Conservation (phyloP, 1,140 invertebrate genomes). For the Lordiphosa mommai region DNA sequence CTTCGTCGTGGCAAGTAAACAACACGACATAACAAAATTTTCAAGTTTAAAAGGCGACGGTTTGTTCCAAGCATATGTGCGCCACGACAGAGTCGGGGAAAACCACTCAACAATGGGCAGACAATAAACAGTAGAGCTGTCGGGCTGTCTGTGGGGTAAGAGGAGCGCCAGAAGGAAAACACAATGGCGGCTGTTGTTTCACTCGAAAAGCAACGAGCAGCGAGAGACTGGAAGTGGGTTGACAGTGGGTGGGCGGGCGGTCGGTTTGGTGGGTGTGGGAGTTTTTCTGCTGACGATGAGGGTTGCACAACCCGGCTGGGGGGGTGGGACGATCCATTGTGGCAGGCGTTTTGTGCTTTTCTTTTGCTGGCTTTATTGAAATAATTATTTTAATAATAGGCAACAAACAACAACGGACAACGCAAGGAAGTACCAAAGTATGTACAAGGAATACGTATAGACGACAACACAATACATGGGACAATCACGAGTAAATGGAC, state of each 20-base stretch:
- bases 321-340: conserved; percentile 44
- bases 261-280: conserved; percentile 5
- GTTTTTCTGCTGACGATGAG: conserved; percentile 72
- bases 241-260: conserved; percentile 26
- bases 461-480: conserved; percentile 30
- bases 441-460: conserved; percentile 15
- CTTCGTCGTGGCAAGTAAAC: conserved; percentile 1
- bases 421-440: conserved; percentile 22
- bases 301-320: conserved; percentile 39
- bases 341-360: conserved; percentile 68
- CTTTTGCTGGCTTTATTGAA: conserved; percentile 75
- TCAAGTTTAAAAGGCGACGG: conserved; percentile 68
- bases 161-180: conserved; percentile 34
- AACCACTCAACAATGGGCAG: conserved; percentile 71
- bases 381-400: conserved; percentile 79
- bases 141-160: not conserved
- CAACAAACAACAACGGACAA: conserved; percentile 63
- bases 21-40: conserved; percentile 23
- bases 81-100: conserved; percentile 26
- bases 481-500: conserved; percentile 8
- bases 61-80: conserved; percentile 70
- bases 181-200: conserved; percentile 72
- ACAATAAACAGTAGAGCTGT: conserved; percentile 57
- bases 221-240: conserved; percentile 59
- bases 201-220: conserved; percentile 64